Evolutionary conservation across 2,888 invertebrate species (phyloP), one percentile per base, ranked within the genome.

Genomic region (Carterocephalus palaemon): DNA sequence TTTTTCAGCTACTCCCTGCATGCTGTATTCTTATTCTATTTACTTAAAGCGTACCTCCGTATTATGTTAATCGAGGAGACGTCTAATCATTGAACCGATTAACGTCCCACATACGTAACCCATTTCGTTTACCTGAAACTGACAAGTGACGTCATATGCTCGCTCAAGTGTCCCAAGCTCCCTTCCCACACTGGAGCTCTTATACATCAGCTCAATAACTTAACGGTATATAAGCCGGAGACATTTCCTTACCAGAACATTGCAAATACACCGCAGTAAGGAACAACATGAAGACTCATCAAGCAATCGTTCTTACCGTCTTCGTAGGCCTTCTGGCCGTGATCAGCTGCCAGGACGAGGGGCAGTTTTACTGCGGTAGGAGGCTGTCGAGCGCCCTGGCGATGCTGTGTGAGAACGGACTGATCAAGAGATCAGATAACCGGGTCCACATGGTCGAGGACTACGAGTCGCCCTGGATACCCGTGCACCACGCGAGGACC

Each of bases 381-480:
- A 36, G 48, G 1, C 24, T 70, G 10, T 54, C 67, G 0, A 36
- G 26, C 1, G 46, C 53, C 1, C 13, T 61, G 20, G 56, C 57
- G 1, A 28, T 55, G 9, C 31, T 59, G 1, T 61, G 51, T 33
- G 28, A 55, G 33, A 32, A 36, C 45, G 43, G 47, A 19, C 2
- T 51, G 49, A 36, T 59, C 48, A 57, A 52, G 39, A 28, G 49
- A 23, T 45, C 55, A 0, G 33, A 46, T 3, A 31, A 12, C 17
- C 2, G 13, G 13, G 13, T 16, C 8, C 22, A 22, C 8, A 4
- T 12, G 2, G 12, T 31, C 0, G 16, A 29, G 32, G 9, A 33
- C 16, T 33, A 34, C 23, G 20, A 47, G 20, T 54, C 53, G 42
- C 61, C 58, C 7, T 64, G 62, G 66, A 39, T 67, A 1, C 28